phyloP scores from a whole-genome alignment of 30 jellyfish, hydroid and myxozoan species.

The Haliclystus octoradiatus region DNA sequence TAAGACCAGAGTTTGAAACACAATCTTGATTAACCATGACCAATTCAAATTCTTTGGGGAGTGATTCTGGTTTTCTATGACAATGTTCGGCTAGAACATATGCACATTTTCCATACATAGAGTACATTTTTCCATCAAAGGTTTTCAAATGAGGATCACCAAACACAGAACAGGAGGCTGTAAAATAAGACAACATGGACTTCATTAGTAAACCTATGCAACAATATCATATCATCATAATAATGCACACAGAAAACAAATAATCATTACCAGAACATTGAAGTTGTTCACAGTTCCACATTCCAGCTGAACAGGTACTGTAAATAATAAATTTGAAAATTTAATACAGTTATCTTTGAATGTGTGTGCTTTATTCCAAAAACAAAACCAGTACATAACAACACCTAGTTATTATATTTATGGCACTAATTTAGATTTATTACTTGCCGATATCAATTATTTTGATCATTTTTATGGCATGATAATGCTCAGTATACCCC shows the following conservation, averaged over 20 bases:
- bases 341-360: no score
- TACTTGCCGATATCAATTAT: no score
- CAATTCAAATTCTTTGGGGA: constrained; percentile 60
- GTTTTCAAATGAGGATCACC: constrained; percentile 97
- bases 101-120: constrained; percentile 89
- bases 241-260: neutral
- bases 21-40: constrained; percentile 63
- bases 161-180: constrained; percentile 77
- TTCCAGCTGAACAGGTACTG: constrained; percentile 85
- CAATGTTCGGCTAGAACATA: constrained; percentile 92
- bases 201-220: neutral
- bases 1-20: constrained; percentile 38
- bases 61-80: constrained; percentile 47
- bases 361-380: no score
- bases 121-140: constrained; percentile 85
- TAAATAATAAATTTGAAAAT: neutral
- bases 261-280: constrained; percentile 89
- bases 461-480: no score
- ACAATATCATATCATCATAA: neutral
- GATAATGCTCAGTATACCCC: no score
- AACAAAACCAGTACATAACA: no score
- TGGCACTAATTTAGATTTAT: no score
- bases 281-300: constrained; percentile 64
- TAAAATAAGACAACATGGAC: neutral
- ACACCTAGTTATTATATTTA: no score